Percentiles rank a stretch among this genome's conserved stretches.
Conservation (phyloP, 2,797 vertebrate species). For the Schizopygopsis malacanthus region DNA sequence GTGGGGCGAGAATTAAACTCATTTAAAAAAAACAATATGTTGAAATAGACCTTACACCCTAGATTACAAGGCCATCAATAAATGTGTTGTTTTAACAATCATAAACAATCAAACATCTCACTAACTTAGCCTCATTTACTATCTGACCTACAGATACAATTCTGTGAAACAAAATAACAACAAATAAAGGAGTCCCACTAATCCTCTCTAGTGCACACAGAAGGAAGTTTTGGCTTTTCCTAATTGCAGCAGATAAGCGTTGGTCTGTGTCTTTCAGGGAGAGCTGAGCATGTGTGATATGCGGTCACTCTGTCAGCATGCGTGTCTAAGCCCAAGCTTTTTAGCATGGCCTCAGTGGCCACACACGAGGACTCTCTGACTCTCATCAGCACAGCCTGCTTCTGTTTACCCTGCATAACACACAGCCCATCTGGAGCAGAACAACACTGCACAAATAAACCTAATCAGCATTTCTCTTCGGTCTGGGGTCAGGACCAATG, state of each 20-base stretch:
- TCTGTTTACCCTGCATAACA: slow-evolving; percentile 50
- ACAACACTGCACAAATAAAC: slow-evolving; percentile 48
- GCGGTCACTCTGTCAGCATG: slow-evolving; percentile 43
- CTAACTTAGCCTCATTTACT: neutral
- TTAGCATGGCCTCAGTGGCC: slow-evolving; percentile 41
- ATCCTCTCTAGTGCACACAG: slow-evolving; percentile 8
- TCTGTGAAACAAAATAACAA: slow-evolving; percentile 22
- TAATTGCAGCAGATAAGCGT: slow-evolving; percentile 51
- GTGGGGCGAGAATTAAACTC: neutral
- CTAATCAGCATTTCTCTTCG: slow-evolving; percentile 26
- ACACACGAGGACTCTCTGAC: slow-evolving; percentile 14
- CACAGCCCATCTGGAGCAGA: slow-evolving; percentile 42
- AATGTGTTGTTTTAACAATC: neutral
- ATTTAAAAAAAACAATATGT: neutral
- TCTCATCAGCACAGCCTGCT: slow-evolving; percentile 43
- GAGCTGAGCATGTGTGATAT: slow-evolving; percentile 42
- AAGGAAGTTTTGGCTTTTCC: slow-evolving; percentile 18
- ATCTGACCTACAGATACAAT: slow-evolving; percentile 7
- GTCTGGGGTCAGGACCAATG: slow-evolving; percentile 21
- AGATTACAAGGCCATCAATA: neutral
- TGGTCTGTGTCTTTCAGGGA: slow-evolving; percentile 17
- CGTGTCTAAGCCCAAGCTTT: slow-evolving; percentile 48
- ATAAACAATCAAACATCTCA: neutral
- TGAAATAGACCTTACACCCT: neutral
- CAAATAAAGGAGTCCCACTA: slow-evolving; percentile 15